These are phyloP conservation scores for Mya arenaria DNA, from an alignment of 1,140 invertebrate species.

Conservation along the genomic window DNA sequence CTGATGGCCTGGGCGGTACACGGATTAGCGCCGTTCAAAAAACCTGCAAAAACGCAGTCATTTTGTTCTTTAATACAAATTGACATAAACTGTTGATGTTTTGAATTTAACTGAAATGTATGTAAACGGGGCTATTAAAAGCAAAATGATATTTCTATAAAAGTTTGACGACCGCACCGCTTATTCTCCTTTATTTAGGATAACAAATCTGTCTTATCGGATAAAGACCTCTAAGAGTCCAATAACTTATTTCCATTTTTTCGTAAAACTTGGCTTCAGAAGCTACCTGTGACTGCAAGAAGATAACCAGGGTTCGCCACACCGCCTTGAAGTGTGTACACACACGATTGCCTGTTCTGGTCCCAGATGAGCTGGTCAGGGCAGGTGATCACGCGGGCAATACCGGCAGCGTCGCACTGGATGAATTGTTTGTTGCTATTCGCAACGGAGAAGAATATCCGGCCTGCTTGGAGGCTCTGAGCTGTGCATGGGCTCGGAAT, in stretches of 20 bases:
- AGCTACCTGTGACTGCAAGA: background rate
- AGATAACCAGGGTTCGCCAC: background rate
- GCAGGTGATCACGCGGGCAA: slow-evolving; percentile 9
- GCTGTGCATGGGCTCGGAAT: slow-evolving; percentile 46
- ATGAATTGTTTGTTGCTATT: slow-evolving; percentile 43
- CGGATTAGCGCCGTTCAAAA: slow-evolving; percentile 25
- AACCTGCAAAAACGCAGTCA: background rate
- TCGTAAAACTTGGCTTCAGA: no score
- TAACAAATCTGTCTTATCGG: no score
- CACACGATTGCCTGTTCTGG: slow-evolving; percentile 34
- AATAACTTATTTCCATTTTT: no score
- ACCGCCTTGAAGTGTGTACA: background rate
- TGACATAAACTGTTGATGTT: no score
- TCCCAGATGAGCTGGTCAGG: slow-evolving; percentile 23
- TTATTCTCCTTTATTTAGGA: no score
- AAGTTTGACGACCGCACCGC: no score
- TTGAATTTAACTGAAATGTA: no score
- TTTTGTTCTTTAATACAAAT: no score
- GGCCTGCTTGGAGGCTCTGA: slow-evolving; percentile 31
- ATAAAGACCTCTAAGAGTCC: no score
- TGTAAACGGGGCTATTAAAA: no score
- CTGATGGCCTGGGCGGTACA: slow-evolving; percentile 37
- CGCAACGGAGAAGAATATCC: slow-evolving; percentile 46
- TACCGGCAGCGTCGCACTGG: slow-evolving; percentile 15
- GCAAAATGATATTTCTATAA: no score